Percentiles rank a stretch among this genome's conserved stretches.
Evolutionary conservation across 1,140 invertebrate species (phyloP).

Genomic region (Myzus persicae): DNA sequence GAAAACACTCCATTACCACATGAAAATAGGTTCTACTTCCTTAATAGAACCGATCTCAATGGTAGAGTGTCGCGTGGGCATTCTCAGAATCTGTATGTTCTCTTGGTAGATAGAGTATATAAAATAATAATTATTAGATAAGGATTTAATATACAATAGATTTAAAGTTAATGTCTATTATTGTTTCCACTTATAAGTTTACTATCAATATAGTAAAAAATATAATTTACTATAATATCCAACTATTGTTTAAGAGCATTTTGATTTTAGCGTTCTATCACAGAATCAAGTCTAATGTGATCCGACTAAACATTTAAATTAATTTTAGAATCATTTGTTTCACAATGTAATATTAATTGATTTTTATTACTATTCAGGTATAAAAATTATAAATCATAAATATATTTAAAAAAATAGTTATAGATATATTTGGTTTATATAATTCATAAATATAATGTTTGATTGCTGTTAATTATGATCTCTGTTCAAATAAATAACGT

Average conservation of each 20-base stretch:
- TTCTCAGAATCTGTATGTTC: too few species aligned
- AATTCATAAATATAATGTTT: slow-evolving; percentile 36
- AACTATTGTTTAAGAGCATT: background rate
- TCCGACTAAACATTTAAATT: background rate
- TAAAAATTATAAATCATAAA: slow-evolving; percentile 7
- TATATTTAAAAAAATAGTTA: background rate
- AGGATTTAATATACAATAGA: too few species aligned
- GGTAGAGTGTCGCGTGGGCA: too few species aligned
- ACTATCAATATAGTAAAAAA: background rate
- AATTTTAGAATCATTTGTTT: background rate
- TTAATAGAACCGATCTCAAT: too few species aligned
- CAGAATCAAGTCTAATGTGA: background rate
- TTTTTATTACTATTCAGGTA: background rate
- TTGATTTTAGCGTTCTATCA: background rate
- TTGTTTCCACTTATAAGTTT: background rate
- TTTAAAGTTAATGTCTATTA: background rate
- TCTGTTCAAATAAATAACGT: slow-evolving; percentile 26
- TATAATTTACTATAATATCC: background rate
- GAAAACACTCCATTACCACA: too few species aligned
- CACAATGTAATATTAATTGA: background rate
- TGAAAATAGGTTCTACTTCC: too few species aligned
- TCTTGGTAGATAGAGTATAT: too few species aligned
- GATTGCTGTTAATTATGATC: slow-evolving; percentile 7
- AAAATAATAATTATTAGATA: too few species aligned
- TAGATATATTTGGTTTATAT: background rate